A percentile compares a stretch with the other conserved stretches of the same genome.
Conservation (phyloP, 2,888 invertebrate species). For the Hydroisotoma schaefferi region DNA sequence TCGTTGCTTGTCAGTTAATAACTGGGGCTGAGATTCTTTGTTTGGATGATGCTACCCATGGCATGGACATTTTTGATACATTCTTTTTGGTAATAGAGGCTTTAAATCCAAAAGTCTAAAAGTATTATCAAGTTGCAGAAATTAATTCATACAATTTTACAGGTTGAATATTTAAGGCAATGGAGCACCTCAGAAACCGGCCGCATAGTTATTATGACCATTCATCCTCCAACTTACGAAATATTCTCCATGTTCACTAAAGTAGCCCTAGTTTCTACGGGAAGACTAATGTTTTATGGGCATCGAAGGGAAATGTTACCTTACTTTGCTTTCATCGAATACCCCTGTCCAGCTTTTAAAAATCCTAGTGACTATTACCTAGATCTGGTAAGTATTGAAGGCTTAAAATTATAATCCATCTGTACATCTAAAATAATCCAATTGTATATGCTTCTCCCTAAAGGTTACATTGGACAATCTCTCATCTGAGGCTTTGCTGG, state of each 20-base stretch:
- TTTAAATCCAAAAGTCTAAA: not conserved
- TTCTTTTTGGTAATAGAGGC: constrained; percentile 66
- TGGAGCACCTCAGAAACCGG: constrained; percentile 70
- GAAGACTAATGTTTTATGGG: constrained; percentile 87
- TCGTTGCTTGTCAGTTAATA: constrained; percentile 83
- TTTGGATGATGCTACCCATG: constrained; percentile 81
- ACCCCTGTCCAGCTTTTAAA: constrained; percentile 93
- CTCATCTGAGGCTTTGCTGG: constrained; percentile 89
- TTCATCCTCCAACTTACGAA: constrained; percentile 92
- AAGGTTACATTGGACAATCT: constrained; percentile 88
- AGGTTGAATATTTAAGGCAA: constrained; percentile 83
- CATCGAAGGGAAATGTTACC: constrained; percentile 83
- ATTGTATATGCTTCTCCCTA: no score
- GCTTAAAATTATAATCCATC: not conserved
- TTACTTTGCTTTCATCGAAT: constrained; percentile 86
- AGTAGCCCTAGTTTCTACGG: constrained; percentile 81
- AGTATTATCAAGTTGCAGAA: not conserved
- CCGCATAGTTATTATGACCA: constrained; percentile 80
- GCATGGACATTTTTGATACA: constrained; percentile 92
- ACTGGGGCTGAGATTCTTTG: constrained; percentile 77
- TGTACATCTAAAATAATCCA: not conserved
- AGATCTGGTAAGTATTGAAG: constrained; percentile 34
- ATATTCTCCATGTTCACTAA: constrained; percentile 89
- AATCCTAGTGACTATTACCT: constrained; percentile 93
- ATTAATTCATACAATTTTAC: constrained; percentile 2